Conservation (phyloP, 2,888 invertebrate genomes). For the Tenthredo amoena region DNA sequence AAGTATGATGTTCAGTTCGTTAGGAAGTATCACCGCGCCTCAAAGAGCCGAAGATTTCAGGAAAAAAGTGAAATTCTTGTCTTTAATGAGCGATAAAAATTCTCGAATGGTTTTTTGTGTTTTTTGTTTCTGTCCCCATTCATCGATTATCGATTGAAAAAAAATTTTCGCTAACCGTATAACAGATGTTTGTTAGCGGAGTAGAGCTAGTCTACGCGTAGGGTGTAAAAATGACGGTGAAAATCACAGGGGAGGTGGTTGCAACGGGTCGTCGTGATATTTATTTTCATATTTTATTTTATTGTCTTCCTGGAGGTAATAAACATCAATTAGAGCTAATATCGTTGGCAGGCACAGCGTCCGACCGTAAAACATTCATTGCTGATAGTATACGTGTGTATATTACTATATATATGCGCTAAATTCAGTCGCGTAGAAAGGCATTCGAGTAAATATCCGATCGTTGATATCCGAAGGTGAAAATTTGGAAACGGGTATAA, state of each 20-base stretch:
- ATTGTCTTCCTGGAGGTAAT: slow-evolving; percentile 60
- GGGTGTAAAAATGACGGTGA: neutral
- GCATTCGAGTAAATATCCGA: neutral
- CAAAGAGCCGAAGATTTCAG: neutral
- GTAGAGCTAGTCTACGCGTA: neutral
- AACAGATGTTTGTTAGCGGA: neutral
- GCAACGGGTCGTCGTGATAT: neutral
- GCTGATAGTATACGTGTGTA: neutral
- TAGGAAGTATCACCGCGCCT: slow-evolving; percentile 18
- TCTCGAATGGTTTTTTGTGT: neutral
- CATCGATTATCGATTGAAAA: neutral
- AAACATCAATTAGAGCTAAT: slow-evolving; percentile 67
- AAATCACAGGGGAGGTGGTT: neutral
- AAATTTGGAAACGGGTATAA: neutral
- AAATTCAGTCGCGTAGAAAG: neutral
- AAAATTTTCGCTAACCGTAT: neutral
- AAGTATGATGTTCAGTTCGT: neutral
- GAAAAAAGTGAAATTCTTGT: neutral
- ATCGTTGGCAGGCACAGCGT: slow-evolving; percentile 25
- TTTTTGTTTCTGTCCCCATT: neutral
- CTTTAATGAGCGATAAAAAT: neutral
- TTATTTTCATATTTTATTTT: neutral
- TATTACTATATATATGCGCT: neutral
- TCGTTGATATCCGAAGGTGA: neutral
- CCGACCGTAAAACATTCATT: slow-evolving; percentile 23